These are phyloP conservation scores for Cyclargus thomasi DNA, from an alignment of 1,140 invertebrate species.

Conservation along the genomic window DNA sequence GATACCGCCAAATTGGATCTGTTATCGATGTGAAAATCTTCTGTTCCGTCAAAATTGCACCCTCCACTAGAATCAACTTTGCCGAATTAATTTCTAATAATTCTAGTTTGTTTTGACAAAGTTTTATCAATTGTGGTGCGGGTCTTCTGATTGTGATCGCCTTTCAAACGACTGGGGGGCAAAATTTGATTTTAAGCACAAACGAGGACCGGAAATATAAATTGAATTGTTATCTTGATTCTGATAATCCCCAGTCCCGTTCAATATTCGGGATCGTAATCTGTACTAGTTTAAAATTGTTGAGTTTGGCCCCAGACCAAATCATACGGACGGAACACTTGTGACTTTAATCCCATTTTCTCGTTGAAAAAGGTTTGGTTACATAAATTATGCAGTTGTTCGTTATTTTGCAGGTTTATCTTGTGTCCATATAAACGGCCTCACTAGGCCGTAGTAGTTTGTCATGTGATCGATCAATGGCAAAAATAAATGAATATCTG, in stretches of 20 bases:
- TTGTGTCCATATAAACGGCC: no score
- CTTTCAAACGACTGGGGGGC: conserved; percentile 48
- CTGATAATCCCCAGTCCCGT: conserved; percentile 31
- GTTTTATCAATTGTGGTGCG: conserved; percentile 49
- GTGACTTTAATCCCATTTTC: no score
- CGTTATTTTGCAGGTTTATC: no score
- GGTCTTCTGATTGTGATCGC: conserved; percentile 45
- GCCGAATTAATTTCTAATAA: conserved; percentile 21
- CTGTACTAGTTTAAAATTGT: conserved; percentile 2
- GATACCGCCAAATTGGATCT: background rate
- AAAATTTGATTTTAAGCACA: conserved; percentile 55
- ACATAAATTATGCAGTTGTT: no score
- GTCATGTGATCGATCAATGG: no score
- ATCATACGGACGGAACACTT: background rate
- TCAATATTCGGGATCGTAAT: conserved; percentile 18
- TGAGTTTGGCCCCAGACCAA: background rate
- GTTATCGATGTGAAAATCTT: conserved; percentile 5
- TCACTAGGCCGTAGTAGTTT: no score
- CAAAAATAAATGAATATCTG: no score
- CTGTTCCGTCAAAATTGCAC: conserved; percentile 5
- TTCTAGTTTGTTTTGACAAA: conserved; percentile 48
- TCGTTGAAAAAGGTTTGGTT: no score
- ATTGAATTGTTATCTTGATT: conserved; percentile 69
- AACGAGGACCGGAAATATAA: conserved; percentile 61
- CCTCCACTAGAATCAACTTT: background rate